phyloP scores from a whole-genome alignment of 2,113 vertebrate species.

The Syngnathus floridae region DNA sequence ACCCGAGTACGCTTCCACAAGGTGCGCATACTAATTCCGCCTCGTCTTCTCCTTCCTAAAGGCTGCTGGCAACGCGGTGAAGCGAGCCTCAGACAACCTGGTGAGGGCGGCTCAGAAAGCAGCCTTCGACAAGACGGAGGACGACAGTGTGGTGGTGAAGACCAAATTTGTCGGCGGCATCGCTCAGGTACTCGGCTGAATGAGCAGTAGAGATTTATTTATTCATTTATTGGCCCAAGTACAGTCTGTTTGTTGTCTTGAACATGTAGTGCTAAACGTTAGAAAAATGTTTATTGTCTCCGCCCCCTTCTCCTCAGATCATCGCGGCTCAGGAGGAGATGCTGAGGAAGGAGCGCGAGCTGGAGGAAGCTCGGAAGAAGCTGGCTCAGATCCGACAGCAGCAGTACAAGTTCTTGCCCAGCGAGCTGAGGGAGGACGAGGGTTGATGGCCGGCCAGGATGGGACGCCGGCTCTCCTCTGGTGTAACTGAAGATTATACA shows the following conservation, averaged over 20 bases:
- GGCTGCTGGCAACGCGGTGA: slow-evolving; percentile 97
- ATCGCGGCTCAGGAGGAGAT: slow-evolving; percentile 98
- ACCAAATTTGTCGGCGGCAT: slow-evolving; percentile 98
- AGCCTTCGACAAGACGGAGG: slow-evolving; percentile 89
- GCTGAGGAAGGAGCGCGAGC: slow-evolving; percentile 93
- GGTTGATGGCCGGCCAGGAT: slow-evolving; percentile 61
- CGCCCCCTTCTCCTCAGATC: slow-evolving; percentile 72
- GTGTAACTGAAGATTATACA: slow-evolving; percentile 44
- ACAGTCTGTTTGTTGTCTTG: no score
- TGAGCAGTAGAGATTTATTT: no score
- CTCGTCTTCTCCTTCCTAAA: slow-evolving; percentile 38
- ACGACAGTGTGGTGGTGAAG: slow-evolving; percentile 91
- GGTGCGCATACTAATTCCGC: slow-evolving; percentile 6
- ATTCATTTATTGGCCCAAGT: no score
- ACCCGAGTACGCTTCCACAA: not conserved
- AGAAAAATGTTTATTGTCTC: no score
- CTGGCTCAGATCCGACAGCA: slow-evolving; percentile 97
- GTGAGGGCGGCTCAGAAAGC: slow-evolving; percentile 97
- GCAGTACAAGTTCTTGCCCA: slow-evolving; percentile 97
- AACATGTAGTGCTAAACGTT: no score
- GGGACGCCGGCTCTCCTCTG: slow-evolving; percentile 33
- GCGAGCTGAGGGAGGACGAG: slow-evolving; percentile 90
- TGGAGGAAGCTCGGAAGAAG: slow-evolving; percentile 96
- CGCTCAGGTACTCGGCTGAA: slow-evolving; percentile 77
- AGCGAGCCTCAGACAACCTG: slow-evolving; percentile 95